phyloP scores from a whole-genome alignment of 2,888 invertebrate species.

The Adineta ricciae region DNA sequence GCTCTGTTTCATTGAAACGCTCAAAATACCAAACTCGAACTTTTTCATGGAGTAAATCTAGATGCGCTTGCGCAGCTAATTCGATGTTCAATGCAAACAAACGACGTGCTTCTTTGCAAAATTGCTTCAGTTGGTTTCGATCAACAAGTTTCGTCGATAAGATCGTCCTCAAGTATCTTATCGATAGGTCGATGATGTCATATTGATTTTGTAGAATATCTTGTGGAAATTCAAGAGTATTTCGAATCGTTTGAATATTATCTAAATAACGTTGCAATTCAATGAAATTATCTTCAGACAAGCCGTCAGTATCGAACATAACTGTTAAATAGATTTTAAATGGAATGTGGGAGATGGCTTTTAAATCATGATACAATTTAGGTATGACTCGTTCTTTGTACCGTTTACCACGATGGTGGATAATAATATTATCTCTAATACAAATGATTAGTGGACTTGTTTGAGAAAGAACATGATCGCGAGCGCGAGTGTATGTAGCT shows the following conservation, averaged over 20 bases:
- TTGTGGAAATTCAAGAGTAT: not conserved
- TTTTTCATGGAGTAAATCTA: not conserved
- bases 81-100: not conserved
- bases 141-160: not conserved
- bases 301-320: not conserved
- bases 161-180: not conserved
- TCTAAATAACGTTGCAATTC: not conserved
- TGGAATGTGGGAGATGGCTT: not conserved
- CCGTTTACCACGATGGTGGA: not conserved
- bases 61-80: not conserved
- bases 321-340: not conserved
- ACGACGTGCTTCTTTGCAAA: not conserved
- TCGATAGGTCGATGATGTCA: not conserved
- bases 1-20: not conserved
- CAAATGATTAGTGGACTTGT: not conserved
- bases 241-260: not conserved
- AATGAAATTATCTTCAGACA: not conserved
- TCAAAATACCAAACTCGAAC: not conserved
- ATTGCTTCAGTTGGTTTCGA: not conserved
- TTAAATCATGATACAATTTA: conserved; percentile 5
- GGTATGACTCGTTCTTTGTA: not conserved
- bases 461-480: not conserved
- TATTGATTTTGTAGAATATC: not conserved
- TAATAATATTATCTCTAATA: not conserved
- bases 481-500: not conserved